phyloP scores from a whole-genome alignment of 1,140 invertebrate species.

The Eciton burchellii region DNA sequence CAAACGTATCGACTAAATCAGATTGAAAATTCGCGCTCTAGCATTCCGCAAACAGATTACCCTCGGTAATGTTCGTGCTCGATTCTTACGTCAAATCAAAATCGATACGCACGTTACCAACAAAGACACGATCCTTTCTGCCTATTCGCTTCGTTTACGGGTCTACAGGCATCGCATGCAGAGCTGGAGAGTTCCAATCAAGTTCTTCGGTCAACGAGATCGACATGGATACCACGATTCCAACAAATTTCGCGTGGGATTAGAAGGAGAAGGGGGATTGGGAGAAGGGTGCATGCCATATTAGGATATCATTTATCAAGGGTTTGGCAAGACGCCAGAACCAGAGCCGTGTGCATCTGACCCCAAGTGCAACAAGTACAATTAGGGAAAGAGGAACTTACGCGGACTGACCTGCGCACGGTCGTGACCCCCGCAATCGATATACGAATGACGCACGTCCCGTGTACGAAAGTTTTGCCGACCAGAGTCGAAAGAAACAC shows the following conservation, averaged over 20 bases:
- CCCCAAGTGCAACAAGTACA: conserved; percentile 76
- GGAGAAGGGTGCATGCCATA: conserved; percentile 41
- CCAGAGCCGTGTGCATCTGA: conserved; percentile 68
- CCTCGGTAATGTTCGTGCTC: neutral
- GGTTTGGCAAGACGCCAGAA: conserved; percentile 68
- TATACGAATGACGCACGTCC: conserved; percentile 47
- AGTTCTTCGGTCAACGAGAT: neutral
- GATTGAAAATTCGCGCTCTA: neutral
- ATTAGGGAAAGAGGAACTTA: conserved; percentile 74
- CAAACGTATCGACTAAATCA: neutral
- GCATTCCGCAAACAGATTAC: neutral
- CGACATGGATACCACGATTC: neutral
- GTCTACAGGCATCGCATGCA: neutral
- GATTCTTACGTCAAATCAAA: neutral
- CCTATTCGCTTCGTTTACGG: too few species aligned
- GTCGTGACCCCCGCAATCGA: conserved; percentile 59
- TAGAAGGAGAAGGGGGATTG: conserved; percentile 22
- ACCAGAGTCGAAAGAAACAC: conserved; percentile 53
- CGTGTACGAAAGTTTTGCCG: conserved; percentile 58
- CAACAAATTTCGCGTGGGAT: neutral
- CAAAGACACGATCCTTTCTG: neutral
- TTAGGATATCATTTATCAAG: conserved; percentile 68
- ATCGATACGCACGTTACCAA: neutral
- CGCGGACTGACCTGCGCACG: conserved; percentile 71
- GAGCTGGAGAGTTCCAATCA: neutral